These are phyloP conservation scores for Xiphydria camelus DNA, from an alignment of 2,888 invertebrate species.

Conservation along the genomic window DNA sequence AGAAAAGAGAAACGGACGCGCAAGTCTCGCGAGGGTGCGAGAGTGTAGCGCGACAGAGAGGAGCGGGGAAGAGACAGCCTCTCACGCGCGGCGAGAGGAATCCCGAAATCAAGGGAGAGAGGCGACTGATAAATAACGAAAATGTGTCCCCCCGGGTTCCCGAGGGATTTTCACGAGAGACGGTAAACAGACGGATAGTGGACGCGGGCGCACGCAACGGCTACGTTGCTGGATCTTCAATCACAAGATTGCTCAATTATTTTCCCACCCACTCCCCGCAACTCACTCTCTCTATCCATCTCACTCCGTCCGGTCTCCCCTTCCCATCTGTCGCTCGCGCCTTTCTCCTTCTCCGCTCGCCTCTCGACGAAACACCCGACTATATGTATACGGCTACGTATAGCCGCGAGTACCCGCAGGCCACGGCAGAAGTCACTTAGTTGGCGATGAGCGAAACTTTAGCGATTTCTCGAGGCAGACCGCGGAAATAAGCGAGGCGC, in stretches of 20 bases:
- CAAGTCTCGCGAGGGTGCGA: too few relatives aligned
- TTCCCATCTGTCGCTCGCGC: slow-evolving; percentile 14
- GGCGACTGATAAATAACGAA: slow-evolving; percentile 27
- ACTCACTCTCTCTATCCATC: background rate
- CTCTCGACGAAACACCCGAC: too few relatives aligned
- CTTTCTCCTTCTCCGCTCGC: slow-evolving; percentile 21
- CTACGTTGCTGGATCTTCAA: slow-evolving; percentile 18
- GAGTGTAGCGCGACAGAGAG: too few relatives aligned
- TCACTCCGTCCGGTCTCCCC: slow-evolving; percentile 20
- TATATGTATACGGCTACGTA: too few relatives aligned
- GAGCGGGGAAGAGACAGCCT: too few relatives aligned
- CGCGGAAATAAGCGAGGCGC: too few relatives aligned
- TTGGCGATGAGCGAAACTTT: slow-evolving; percentile 13
- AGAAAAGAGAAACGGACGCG: too few relatives aligned
- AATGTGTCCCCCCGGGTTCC: slow-evolving; percentile 29
- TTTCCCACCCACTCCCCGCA: too few relatives aligned
- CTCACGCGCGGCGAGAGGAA: too few relatives aligned
- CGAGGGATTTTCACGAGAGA: slow-evolving; percentile 34
- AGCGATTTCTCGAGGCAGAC: too few relatives aligned
- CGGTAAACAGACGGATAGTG: slow-evolving; percentile 35
- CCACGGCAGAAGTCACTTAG: slow-evolving; percentile 5
- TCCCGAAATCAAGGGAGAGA: slow-evolving; percentile 5
- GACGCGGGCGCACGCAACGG: slow-evolving; percentile 27
- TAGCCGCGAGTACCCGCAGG: background rate
- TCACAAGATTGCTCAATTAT: slow-evolving; percentile 49